phyloP scores from a whole-genome alignment of 2,888 invertebrate genomes.

The Thereva unica region DNA sequence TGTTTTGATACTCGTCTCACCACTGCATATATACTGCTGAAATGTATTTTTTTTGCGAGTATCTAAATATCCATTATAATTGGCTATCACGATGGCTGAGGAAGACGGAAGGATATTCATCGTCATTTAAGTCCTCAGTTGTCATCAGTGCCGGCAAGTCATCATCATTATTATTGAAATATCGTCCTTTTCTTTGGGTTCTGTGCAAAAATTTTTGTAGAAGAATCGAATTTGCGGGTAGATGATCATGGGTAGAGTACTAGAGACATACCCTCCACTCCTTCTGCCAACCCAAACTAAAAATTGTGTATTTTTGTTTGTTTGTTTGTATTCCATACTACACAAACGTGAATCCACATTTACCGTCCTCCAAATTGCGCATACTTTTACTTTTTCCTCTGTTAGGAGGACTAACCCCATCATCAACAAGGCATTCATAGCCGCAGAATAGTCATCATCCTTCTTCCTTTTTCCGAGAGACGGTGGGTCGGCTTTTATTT shows the following conservation, averaged over 20 bases:
- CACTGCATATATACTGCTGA: too few relatives aligned
- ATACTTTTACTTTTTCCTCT: too few relatives aligned
- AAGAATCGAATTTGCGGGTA: conserved; percentile 31
- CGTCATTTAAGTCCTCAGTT: conserved; percentile 37
- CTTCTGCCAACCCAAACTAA: background rate
- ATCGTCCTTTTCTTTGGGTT: conserved; percentile 33
- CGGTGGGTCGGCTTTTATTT: conserved; percentile 31
- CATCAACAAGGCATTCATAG: too few relatives aligned
- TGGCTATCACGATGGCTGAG: conserved; percentile 28
- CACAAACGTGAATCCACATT: too few relatives aligned
- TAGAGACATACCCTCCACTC: background rate
- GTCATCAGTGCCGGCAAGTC: conserved; percentile 29
- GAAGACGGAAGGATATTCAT: conserved; percentile 27
- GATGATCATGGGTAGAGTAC: conserved; percentile 3
- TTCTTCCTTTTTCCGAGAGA: conserved; percentile 31
- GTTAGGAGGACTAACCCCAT: too few relatives aligned
- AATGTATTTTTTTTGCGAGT: background rate
- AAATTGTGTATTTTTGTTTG: background rate
- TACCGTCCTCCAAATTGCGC: too few relatives aligned
- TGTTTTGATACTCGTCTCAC: conserved; percentile 16
- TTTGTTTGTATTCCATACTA: too few relatives aligned
- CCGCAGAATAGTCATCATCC: conserved; percentile 17
- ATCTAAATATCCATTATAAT: conserved; percentile 39
- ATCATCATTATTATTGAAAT: conserved; percentile 41
- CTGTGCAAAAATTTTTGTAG: conserved; percentile 23